Conservation (phyloP, 2,113 vertebrate genomes). For the Erythrocercus mccallii region DNA sequence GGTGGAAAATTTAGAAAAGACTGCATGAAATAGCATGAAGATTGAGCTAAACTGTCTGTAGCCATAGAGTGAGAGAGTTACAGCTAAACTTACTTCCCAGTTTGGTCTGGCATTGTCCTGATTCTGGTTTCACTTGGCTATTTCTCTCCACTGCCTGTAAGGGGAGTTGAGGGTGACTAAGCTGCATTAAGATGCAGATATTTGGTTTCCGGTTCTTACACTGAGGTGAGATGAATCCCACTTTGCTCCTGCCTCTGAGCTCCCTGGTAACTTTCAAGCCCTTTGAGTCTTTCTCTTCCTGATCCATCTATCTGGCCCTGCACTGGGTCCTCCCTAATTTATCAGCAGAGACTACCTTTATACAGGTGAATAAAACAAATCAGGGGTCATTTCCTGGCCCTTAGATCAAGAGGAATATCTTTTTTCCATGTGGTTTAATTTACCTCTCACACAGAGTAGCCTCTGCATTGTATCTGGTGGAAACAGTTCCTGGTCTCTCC, state of each 20-base stretch:
- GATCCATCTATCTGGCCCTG: background rate
- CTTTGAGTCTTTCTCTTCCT: background rate
- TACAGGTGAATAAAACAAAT: background rate
- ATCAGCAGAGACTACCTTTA: background rate
- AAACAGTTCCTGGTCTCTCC: background rate
- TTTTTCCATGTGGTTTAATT: background rate
- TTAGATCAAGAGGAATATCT: background rate
- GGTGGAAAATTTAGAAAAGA: background rate
- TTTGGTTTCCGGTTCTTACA: background rate
- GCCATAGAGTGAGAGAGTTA: background rate
- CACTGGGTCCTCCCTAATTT: background rate
- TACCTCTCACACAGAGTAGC: background rate
- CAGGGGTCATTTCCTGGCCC: background rate
- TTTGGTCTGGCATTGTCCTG: background rate
- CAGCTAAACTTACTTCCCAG: background rate
- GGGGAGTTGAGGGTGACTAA: background rate
- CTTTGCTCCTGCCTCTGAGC: background rate
- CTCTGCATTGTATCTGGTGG: background rate
- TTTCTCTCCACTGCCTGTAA: background rate
- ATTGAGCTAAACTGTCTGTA: background rate
- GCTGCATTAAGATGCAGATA: background rate
- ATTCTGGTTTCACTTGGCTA: background rate
- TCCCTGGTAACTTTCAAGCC: background rate
- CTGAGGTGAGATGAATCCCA: background rate
- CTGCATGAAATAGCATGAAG: background rate